A percentile compares a stretch with the other conserved stretches of the same genome.
Conservation (phyloP, 2,888 invertebrate genomes). For the Thysanoteuthis rhombus region DNA sequence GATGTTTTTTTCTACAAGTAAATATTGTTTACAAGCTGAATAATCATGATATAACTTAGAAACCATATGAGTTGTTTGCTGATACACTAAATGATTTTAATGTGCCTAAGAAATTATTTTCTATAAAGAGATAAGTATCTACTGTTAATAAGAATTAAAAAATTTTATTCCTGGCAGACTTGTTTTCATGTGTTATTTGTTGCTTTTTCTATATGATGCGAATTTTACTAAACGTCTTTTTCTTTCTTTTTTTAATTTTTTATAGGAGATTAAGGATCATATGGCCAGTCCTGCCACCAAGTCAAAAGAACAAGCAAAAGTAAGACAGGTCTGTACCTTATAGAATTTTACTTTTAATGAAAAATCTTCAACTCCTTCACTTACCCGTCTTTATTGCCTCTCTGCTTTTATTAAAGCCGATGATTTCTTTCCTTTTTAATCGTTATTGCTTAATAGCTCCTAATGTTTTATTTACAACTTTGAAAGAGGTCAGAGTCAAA, state of each 20-base stretch:
- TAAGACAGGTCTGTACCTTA: slow-evolving; percentile 76
- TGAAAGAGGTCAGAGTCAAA: not conserved
- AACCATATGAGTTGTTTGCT: too few relatives aligned
- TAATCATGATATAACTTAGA: too few relatives aligned
- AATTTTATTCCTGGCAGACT: too few relatives aligned
- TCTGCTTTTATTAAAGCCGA: not conserved
- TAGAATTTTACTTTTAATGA: slow-evolving; percentile 44
- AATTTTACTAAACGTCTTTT: not conserved
- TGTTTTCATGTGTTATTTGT: not conserved
- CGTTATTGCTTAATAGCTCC: not conserved
- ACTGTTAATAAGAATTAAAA: too few relatives aligned
- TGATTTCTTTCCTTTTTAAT: too few relatives aligned
- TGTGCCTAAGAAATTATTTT: too few relatives aligned
- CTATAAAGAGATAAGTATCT: too few relatives aligned
- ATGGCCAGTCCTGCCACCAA: slow-evolving; percentile 70
- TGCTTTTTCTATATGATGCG: not conserved
- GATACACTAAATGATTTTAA: too few relatives aligned
- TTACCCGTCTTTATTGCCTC: not conserved
- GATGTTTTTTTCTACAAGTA: too few relatives aligned
- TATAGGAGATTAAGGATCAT: slow-evolving; percentile 59
- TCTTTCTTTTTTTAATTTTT: slow-evolving; percentile 32
- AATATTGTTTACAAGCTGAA: too few relatives aligned
- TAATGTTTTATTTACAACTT: not conserved
- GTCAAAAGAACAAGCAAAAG: slow-evolving; percentile 84
- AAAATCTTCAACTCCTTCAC: too few relatives aligned